phyloP scores from a whole-genome alignment of 2,113 vertebrate species.

The Ondatra zibethicus region DNA sequence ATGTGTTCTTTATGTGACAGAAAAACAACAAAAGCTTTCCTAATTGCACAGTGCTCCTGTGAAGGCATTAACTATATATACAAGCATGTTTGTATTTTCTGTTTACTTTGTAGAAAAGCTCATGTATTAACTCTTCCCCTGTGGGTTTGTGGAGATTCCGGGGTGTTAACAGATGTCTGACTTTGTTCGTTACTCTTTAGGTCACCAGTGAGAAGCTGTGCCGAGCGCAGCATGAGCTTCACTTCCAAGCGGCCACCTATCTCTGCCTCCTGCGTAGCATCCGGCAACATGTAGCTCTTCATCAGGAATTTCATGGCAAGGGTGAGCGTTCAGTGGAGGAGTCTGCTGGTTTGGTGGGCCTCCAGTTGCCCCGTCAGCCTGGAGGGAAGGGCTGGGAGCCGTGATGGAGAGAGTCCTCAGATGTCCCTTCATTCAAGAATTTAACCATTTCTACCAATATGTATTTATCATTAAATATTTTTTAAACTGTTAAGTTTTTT shows the following conservation, averaged over 20 bases:
- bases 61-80: background rate
- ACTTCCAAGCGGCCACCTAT: constrained; percentile 93
- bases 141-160: background rate
- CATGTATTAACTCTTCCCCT: background rate
- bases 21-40: constrained; percentile 1
- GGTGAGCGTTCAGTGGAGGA: constrained; percentile 90
- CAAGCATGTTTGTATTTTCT: background rate
- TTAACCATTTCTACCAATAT: constrained; percentile 41
- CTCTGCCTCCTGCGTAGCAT: constrained; percentile 92
- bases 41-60: background rate
- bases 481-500: constrained; percentile 39
- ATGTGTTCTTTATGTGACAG: background rate
- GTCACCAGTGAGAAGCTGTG: constrained; percentile 94
- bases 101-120: background rate
- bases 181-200: constrained; percentile 75
- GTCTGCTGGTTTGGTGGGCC: constrained; percentile 92
- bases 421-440: constrained; percentile 8
- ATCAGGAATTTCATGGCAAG: constrained; percentile 91
- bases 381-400: constrained; percentile 95
- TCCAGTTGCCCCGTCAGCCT: constrained; percentile 93
- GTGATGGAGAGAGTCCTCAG: constrained; percentile 77
- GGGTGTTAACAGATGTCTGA: background rate
- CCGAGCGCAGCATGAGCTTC: constrained; percentile 93
- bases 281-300: constrained; percentile 90
- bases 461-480: constrained; percentile 76